These are phyloP conservation scores for Punctoribates punctum DNA, from an alignment of 2,888 invertebrate genomes.

Conservation along the genomic window DNA sequence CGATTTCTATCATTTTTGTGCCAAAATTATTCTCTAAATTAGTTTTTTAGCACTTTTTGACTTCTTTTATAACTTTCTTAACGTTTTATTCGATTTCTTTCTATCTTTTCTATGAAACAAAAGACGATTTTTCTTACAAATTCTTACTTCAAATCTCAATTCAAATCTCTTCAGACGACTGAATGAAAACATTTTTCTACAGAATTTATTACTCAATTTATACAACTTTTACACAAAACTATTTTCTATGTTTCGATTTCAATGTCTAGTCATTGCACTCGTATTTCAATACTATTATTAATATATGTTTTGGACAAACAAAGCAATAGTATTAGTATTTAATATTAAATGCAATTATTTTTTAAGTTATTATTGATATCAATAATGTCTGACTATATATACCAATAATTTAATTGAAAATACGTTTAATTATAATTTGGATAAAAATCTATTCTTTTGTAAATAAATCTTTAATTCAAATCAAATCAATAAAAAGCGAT, in stretches of 20 bases:
- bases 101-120: neutral
- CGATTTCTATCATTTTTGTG: slow-evolving; percentile 20
- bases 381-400: neutral
- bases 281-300: slow-evolving; percentile 6
- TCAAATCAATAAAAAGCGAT: neutral
- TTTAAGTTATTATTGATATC: neutral
- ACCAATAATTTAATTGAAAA: neutral
- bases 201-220: no score
- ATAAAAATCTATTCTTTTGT: neutral
- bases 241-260: neutral
- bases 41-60: neutral
- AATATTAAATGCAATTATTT: slow-evolving; percentile 12
- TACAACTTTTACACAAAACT: no score
- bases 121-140: no score
- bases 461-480: neutral
- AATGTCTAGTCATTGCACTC: slow-evolving; percentile 38
- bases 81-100: neutral
- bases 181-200: no score
- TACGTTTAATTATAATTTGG: neutral
- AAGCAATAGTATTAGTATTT: slow-evolving; percentile 26
- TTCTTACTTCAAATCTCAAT: no score
- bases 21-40: slow-evolving; percentile 8
- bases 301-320: neutral
- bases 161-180: no score
- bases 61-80: neutral